Percentiles rank a stretch among this genome's conserved stretches.
phyloP scores from a whole-genome alignment of 2,797 vertebrate species.

The Rhinogobio ventralis region DNA sequence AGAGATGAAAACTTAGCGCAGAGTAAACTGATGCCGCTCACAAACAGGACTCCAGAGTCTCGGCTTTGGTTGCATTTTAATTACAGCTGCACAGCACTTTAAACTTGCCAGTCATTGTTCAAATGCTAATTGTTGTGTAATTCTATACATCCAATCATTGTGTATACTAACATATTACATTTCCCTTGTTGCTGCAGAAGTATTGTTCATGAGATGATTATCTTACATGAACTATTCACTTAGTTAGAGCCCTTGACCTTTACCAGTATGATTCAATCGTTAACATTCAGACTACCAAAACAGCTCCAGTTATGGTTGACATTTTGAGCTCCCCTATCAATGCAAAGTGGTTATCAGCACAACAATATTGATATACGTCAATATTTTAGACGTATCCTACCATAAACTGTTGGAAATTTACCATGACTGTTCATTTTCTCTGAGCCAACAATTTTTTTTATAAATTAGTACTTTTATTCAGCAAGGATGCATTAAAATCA shows the following conservation, averaged over 20 bases:
- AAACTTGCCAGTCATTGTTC: constrained; percentile 41
- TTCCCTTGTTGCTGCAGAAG: constrained; percentile 45
- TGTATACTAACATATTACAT: constrained; percentile 56
- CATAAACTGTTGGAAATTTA: no score
- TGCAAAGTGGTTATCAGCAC: not conserved
- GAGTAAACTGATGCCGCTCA: constrained; percentile 36
- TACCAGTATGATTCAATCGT: constrained; percentile 53
- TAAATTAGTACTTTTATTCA: not conserved
- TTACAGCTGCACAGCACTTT: constrained; percentile 48
- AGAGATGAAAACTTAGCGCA: constrained; percentile 9
- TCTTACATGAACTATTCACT: constrained; percentile 44
- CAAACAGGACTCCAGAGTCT: constrained; percentile 37
- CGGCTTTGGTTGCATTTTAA: constrained; percentile 55
- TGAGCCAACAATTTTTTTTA: no score
- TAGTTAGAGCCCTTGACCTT: constrained; percentile 57
- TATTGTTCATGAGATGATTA: constrained; percentile 54
- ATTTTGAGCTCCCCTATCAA: constrained; percentile 17
- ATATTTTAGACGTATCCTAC: no score
- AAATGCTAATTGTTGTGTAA: constrained; percentile 55
- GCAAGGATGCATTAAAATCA: not conserved
- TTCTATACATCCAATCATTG: constrained; percentile 38
- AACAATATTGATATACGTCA: not conserved
- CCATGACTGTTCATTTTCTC: no score
- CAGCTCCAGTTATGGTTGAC: not conserved
- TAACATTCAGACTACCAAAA: constrained; percentile 10